Evolutionary conservation across 2,888 invertebrate species (phyloP), one percentile per base, ranked within the genome.

Genomic region (Leptura quadrifasciata): DNA sequence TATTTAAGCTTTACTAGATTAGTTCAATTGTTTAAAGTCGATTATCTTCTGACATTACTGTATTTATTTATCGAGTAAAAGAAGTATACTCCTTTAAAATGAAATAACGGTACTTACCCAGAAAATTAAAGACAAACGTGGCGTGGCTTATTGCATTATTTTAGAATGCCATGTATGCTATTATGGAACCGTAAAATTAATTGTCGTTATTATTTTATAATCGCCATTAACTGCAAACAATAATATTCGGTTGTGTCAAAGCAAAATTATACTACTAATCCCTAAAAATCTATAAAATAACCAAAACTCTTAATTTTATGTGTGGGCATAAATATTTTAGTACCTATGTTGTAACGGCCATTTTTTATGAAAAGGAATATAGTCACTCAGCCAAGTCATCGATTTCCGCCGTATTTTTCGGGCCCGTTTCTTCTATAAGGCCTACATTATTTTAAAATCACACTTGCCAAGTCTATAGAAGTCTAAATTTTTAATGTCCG

Each of bases 221-320:
- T 71, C 21, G 21, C 24, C 52, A 71, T 71, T 71, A 71, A 71
- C 52, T n/a, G 61, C 35, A 71, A 71, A 71, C 71, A 71, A 71
- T 71, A 52, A 35, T 20, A 24, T 71, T 71, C 71, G 71, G 71
- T 71, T 52, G 54, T 61, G 71, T 71, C 71, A 71, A 71, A 71
- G 71, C 71, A 61, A 71, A 71, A 52, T 61, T 47, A 71, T 61
- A 60, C 15, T 21, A 61, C 61, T 71, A 71, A 71, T 71, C 71
- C 60, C 71, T 27, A 24, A 71, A 70, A 61, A 61, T 35, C 57
- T 71, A 71, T 71, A 71, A 61, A 71, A 61, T 52, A 52, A 61
- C 71, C 71, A 27, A 71, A 69, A 69, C 71, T 52, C 47, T 71
- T 71, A 52, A 71, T 71, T 71, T 71, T 71, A 71, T 71, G 71